These are phyloP conservation scores for Aquatica leii DNA, from an alignment of 2,888 invertebrate species.

Conservation along the genomic window DNA sequence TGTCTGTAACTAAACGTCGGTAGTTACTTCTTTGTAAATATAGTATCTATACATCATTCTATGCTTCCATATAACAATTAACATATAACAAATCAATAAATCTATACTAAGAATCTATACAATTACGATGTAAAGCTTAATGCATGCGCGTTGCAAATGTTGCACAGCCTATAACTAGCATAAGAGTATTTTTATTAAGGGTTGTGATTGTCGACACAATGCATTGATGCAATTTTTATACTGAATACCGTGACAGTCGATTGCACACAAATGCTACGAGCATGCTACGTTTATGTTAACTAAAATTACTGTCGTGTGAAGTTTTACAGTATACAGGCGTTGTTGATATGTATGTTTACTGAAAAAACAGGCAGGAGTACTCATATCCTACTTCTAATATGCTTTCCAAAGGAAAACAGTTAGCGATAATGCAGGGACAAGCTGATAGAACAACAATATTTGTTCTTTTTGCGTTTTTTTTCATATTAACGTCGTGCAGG, in stretches of 20 bases:
- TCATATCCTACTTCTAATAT: slow-evolving; percentile 5
- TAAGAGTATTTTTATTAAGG: slow-evolving; percentile 52
- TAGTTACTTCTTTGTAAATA: slow-evolving; percentile 30
- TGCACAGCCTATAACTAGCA: slow-evolving; percentile 56
- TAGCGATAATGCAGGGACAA: slow-evolving; percentile 11
- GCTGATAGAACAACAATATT: slow-evolving; percentile 4
- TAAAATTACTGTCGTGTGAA: slow-evolving; percentile 24
- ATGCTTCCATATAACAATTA: slow-evolving; percentile 35
- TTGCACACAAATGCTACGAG: slow-evolving; percentile 51
- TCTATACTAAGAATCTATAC: slow-evolving; percentile 28
- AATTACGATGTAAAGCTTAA: slow-evolving; percentile 30
- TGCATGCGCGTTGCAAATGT: slow-evolving; percentile 44
- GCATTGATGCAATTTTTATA: slow-evolving; percentile 50
- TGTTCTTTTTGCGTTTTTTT: not conserved
- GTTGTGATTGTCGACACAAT: slow-evolving; percentile 59
- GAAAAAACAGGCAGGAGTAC: slow-evolving; percentile 11
- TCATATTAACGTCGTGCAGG: not conserved
- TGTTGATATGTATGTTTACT: slow-evolving; percentile 15
- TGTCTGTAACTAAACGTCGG: slow-evolving; percentile 19
- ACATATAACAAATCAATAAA: slow-evolving; percentile 38
- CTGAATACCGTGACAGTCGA: slow-evolving; percentile 46
- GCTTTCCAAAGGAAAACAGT: not conserved
- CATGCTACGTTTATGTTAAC: slow-evolving; percentile 44
- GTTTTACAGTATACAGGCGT: slow-evolving; percentile 29
- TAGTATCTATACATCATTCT: slow-evolving; percentile 38